These are phyloP conservation scores for Campylomormyrus tamandua DNA, from an alignment of 2,113 vertebrate genomes.

Conservation along the genomic window DNA sequence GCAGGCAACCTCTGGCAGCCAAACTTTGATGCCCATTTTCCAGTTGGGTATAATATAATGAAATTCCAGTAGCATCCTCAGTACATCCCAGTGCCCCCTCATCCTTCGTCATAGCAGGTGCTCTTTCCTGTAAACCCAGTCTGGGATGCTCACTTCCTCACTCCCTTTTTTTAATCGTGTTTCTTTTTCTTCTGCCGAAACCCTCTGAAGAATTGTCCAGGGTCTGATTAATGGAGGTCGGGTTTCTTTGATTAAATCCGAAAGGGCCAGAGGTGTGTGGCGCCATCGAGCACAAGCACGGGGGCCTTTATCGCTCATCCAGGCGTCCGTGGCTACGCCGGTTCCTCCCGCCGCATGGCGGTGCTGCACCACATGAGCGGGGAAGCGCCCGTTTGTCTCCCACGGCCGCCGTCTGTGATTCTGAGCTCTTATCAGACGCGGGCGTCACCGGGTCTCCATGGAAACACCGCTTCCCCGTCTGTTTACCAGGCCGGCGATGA, in stretches of 20 bases:
- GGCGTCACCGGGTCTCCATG: neutral
- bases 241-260: conserved; percentile 1
- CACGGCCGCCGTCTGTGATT: neutral
- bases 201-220: conserved; percentile 21
- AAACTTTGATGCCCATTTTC: neutral
- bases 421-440: neutral
- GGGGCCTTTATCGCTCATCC: conserved; percentile 12
- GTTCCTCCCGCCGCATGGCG: neutral
- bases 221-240: conserved; percentile 18
- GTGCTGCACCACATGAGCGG: too few relatives aligned
- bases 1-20: neutral
- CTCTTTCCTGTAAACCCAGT: conserved; percentile 19
- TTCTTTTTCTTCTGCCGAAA: conserved; percentile 22
- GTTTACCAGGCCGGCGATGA: neutral
- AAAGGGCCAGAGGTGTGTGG: neutral
- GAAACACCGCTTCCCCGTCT: neutral
- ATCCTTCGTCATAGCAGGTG: neutral
- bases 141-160: conserved; percentile 21
- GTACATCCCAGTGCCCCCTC: neutral
- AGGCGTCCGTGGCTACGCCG: neutral
- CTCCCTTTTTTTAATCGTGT: conserved; percentile 37
- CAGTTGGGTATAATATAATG: neutral
- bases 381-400: neutral
- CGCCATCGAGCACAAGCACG: neutral
- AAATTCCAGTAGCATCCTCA: neutral